These are phyloP conservation scores for Antheraea pernyi DNA, from an alignment of 1,140 invertebrate genomes.

Conservation along the genomic window DNA sequence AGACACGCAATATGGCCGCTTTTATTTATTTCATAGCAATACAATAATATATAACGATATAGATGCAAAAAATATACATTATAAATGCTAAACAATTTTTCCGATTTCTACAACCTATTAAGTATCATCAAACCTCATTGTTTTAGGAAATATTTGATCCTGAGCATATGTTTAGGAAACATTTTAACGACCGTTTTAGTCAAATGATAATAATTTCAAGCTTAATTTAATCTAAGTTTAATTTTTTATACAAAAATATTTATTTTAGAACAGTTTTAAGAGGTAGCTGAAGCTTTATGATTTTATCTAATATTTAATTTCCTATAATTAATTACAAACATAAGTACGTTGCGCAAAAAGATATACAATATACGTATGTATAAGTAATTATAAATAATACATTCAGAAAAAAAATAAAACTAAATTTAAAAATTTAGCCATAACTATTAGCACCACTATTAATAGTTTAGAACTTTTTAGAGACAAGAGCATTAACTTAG, in stretches of 20 bases:
- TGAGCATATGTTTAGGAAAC: neutral
- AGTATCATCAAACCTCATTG: slow-evolving; percentile 31
- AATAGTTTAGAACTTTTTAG: slow-evolving; percentile 23
- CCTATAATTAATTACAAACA: slow-evolving; percentile 16
- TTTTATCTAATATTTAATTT: slow-evolving; percentile 35
- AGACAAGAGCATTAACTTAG: neutral
- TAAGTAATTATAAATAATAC: slow-evolving; percentile 18
- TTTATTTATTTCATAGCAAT: slow-evolving; percentile 42
- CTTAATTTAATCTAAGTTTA: slow-evolving; percentile 34
- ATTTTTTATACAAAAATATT: slow-evolving; percentile 62
- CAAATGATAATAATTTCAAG: neutral
- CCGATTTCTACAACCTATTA: slow-evolving; percentile 54
- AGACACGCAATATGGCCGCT: slow-evolving; percentile 54
- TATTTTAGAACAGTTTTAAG: slow-evolving; percentile 59
- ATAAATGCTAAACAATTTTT: slow-evolving; percentile 8
- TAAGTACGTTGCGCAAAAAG: neutral
- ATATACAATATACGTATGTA: neutral
- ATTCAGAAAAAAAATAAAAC: slow-evolving; percentile 18
- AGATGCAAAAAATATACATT: slow-evolving; percentile 60
- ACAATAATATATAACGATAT: slow-evolving; percentile 36
- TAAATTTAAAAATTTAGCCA: slow-evolving; percentile 32
- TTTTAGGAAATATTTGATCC: slow-evolving; percentile 1
- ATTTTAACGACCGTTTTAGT: neutral
- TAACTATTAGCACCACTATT: slow-evolving; percentile 56
- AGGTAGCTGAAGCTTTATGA: slow-evolving; percentile 64